These are phyloP conservation scores for Chiropotes sagulatus DNA, from an alignment of 2,797 vertebrate species.

Conservation along the genomic window DNA sequence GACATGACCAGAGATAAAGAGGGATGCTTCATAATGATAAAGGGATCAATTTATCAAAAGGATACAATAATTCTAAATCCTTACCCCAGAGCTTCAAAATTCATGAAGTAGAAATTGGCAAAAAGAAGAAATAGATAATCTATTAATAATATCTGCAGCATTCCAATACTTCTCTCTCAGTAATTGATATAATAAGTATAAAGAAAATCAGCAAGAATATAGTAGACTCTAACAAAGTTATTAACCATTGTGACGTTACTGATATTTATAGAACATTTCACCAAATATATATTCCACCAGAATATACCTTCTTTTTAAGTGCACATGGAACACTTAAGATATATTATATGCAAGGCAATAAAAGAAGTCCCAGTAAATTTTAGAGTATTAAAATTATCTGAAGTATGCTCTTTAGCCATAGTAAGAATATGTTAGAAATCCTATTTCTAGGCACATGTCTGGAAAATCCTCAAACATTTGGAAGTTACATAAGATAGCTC, in stretches of 20 bases:
- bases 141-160: background rate
- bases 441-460: background rate
- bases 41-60: background rate
- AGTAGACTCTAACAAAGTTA: background rate
- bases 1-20: background rate
- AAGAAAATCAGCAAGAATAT: background rate
- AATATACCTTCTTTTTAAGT: slow-evolving; percentile 9
- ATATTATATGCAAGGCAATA: background rate
- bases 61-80: background rate
- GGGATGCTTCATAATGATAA: background rate
- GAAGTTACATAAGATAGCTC: slow-evolving; percentile 22
- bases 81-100: background rate
- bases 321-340: background rate
- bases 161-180: background rate
- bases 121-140: background rate
- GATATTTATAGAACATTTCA: background rate
- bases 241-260: background rate
- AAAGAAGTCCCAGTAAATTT: background rate
- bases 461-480: slow-evolving; percentile 12
- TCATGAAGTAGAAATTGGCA: background rate
- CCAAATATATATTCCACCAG: background rate
- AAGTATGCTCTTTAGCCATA: background rate
- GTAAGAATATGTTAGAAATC: slow-evolving; percentile 25
- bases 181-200: background rate
- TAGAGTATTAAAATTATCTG: background rate